phyloP scores from a whole-genome alignment of 1,140 invertebrate species.

The Conus betulinus region DNA sequence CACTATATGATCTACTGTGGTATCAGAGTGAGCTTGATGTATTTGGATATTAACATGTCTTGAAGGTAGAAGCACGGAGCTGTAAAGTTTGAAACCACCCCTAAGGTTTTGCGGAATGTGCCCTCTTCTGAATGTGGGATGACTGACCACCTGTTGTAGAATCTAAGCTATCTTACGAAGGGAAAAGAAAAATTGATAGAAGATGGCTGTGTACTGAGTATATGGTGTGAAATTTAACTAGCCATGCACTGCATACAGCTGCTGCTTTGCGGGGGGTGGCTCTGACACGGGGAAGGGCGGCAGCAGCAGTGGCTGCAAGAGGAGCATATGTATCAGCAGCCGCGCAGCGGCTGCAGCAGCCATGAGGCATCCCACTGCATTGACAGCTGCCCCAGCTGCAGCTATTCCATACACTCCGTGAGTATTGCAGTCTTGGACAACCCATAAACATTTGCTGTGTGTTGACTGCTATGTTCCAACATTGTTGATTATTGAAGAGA shows the following conservation, averaged over 20 bases:
- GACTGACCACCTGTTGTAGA: not conserved
- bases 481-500: too few species aligned
- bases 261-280: conserved; percentile 83
- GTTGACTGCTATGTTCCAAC: too few species aligned
- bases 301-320: conserved; percentile 81
- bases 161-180: not conserved
- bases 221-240: not conserved
- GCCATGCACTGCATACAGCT: conserved; percentile 71
- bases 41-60: conserved; percentile 29
- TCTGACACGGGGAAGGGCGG: conserved; percentile 83
- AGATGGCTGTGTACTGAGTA: not conserved
- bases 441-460: too few species aligned
- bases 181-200: not conserved
- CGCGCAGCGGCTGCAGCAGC: conserved; percentile 77
- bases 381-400: conserved; percentile 82
- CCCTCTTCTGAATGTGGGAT: conserved; percentile 30
- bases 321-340: conserved; percentile 79
- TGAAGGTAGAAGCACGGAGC: conserved; percentile 31
- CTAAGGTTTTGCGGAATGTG: conserved; percentile 30
- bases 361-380: conserved; percentile 83
- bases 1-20: conserved; percentile 23
- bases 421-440: conserved; percentile 75
- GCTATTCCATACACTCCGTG: conserved; percentile 89
- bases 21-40: conserved; percentile 27
- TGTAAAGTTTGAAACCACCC: not conserved